Evolutionary conservation across 2,888 invertebrate genomes (phyloP), one percentile per base, ranked within the genome.

Genomic region (Stomorhina lunata): DNA sequence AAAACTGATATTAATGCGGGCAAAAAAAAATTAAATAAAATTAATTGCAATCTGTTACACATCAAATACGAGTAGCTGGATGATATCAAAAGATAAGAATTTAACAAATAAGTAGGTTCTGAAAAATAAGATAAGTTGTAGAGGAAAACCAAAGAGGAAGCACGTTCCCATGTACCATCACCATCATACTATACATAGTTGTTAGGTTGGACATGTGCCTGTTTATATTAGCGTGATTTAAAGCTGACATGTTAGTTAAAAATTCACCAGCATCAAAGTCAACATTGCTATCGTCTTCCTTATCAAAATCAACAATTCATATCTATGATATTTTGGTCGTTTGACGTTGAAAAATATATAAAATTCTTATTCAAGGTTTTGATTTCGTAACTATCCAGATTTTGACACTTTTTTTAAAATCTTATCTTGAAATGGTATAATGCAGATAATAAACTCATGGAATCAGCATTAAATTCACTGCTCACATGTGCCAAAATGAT

Each of bases 71-170:
- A 66, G 48, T 73, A 73, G 57, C 72, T 63, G 34, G 29, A n/a
- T 40, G 53, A 59, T 50, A 50, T 15, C n/a, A n/a, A n/a, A 34
- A 80, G 61, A 75, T 80, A 75, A 68, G 43, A 53, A 80, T 75
- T 61, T 61, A 80, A 50, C 29, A 80, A 80, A 73, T 80, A 80
- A 50, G 50, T 12, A 68, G 66, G 43, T 22, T 65, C n/a, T n/a
- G n/a, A n/a, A n/a, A 45, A 75, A 45, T 59, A 72, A 53, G 53
- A 43, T 9, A 50, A 25, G 2, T 7, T 10, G 45, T 63, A 50
- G 22, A 22, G 29, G 20, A n/a, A 43, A 40, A 27, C 37, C 17
- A 17, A 45, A 57, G 20, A n/a, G n/a, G n/a, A n/a, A n/a, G n/a
- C n/a, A n/a, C n/a, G n/a, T n/a, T n/a, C n/a, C n/a, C n/a, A n/a